These are phyloP conservation scores for Kryphioiulus occultus DNA, from an alignment of 2,888 invertebrate genomes.

Conservation along the genomic window DNA sequence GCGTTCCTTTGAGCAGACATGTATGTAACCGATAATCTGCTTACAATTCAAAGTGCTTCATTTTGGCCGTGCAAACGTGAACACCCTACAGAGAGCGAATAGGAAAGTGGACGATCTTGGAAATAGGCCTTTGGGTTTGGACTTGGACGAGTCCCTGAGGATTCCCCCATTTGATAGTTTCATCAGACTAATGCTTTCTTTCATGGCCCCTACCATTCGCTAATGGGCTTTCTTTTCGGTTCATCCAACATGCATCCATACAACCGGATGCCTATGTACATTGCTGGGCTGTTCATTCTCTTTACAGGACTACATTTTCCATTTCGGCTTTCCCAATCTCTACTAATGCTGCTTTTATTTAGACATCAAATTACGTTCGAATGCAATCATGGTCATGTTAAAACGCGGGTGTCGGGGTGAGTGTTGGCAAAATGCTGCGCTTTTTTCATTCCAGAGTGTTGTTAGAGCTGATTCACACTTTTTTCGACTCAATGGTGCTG, in stretches of 20 bases:
- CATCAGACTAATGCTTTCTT: constrained; percentile 35
- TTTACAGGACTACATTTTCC: constrained; percentile 14
- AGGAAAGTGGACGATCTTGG: constrained; percentile 26
- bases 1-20: neutral
- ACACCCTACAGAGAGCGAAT: constrained; percentile 9
- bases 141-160: constrained; percentile 21
- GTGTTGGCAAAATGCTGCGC: neutral
- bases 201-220: constrained; percentile 35
- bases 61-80: constrained; percentile 29
- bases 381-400: constrained; percentile 26
- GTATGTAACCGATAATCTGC: neutral
- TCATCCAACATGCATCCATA: constrained; percentile 13
- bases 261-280: constrained; percentile 20
- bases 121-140: constrained; percentile 20
- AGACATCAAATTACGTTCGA: constrained; percentile 35
- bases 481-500: neutral
- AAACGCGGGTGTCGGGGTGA: neutral
- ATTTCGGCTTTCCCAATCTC: constrained; percentile 25
- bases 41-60: constrained; percentile 25
- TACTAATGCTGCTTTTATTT: constrained; percentile 30
- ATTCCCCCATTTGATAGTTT: constrained; percentile 31
- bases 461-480: neutral
- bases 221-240: constrained; percentile 35
- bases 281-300: neutral
- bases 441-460: neutral